Percentiles rank a stretch among this genome's conserved stretches.
phyloP scores from a whole-genome alignment of 2,888 invertebrate species.

The Phorcus lineatus region DNA sequence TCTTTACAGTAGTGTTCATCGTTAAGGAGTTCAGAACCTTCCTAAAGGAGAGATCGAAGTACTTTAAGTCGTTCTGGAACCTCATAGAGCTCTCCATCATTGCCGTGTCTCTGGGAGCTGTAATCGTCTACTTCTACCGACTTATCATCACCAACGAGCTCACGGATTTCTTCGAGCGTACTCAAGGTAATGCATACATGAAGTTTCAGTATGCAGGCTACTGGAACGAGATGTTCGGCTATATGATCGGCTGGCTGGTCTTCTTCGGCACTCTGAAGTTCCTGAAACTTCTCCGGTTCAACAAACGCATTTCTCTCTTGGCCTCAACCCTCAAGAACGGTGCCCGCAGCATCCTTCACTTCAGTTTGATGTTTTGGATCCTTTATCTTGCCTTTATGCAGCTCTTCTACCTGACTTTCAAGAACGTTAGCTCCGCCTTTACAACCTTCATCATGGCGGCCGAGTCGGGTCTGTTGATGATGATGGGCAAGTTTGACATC shows the following conservation, averaged over 20 bases:
- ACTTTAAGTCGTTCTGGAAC: slow-evolving; percentile 73
- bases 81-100: slow-evolving; percentile 68
- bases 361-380: slow-evolving; percentile 72
- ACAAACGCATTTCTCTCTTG: slow-evolving; percentile 71
- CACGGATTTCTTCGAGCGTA: slow-evolving; percentile 73
- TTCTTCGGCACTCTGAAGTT: slow-evolving; percentile 77
- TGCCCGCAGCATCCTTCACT: slow-evolving; percentile 63
- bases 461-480: slow-evolving; percentile 71
- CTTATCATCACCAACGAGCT: slow-evolving; percentile 67
- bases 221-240: slow-evolving; percentile 76
- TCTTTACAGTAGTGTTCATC: slow-evolving; percentile 72
- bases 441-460: slow-evolving; percentile 43
- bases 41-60: slow-evolving; percentile 62
- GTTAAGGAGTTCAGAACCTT: slow-evolving; percentile 67
- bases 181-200: slow-evolving; percentile 73
- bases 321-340: slow-evolving; percentile 66
- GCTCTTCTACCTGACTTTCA: slow-evolving; percentile 71
- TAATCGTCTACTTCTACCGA: slow-evolving; percentile 70
- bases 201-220: slow-evolving; percentile 75
- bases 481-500: slow-evolving; percentile 75
- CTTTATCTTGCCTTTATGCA: slow-evolving; percentile 73
- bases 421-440: slow-evolving; percentile 54
- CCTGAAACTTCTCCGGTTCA: slow-evolving; percentile 77
- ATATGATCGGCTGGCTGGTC: slow-evolving; percentile 76
- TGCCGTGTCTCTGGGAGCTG: slow-evolving; percentile 63